Base-by-base conservation (phyloP, 2,113 vertebrate species). In the Pterocles orientalis region DNA sequence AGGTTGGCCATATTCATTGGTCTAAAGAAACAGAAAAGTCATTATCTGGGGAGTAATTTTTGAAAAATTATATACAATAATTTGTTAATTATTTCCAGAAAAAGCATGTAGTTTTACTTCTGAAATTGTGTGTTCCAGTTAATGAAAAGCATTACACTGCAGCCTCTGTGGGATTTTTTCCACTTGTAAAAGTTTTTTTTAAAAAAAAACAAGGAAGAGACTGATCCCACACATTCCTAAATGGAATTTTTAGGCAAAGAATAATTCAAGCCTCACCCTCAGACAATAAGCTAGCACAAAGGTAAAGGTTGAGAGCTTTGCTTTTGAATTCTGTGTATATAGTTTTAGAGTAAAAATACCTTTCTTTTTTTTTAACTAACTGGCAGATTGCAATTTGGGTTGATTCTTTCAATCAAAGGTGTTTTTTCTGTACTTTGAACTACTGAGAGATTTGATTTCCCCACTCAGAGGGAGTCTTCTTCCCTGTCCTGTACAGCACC, bases 91-190 rank as follows among this genome's bases (percentile, higher is more conserved):
- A 96, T 92, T 94, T 91, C 79, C 79, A 94, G 95, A 87, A 95
- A 95, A 95, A 95, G 84, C 92, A 81, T 90, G 75, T 78, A 90
- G 89, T 87, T 95, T 94, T 94, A 82, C 91, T 92, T 97, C 87
- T 94, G 92, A 97, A 95, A 96, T 86, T 90, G 82, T 1, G 7
- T 1, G 82, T 97, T 97, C 93, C 6, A 2, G 82, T 94, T 97
- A 97, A 97, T 96, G 92, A 87, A 89, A 97, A 97, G 96, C 95
- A 97, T 95, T 96, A 90, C 95, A 89, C 96, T 94, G 92, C 73
- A 94, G 94, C 95, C 76, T 94, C 89, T 48, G 5, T 86, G 86
- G 77, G 83, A 66, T 88, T 89, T 97, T 92, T 92, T 92, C 62
- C 81, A 86, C 90, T 97, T 95, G 81, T 94, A 73, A 84, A 92